These are phyloP conservation scores for Ophioninae sp. DNA, from an alignment of 2,888 invertebrate species.

Conservation along the genomic window DNA sequence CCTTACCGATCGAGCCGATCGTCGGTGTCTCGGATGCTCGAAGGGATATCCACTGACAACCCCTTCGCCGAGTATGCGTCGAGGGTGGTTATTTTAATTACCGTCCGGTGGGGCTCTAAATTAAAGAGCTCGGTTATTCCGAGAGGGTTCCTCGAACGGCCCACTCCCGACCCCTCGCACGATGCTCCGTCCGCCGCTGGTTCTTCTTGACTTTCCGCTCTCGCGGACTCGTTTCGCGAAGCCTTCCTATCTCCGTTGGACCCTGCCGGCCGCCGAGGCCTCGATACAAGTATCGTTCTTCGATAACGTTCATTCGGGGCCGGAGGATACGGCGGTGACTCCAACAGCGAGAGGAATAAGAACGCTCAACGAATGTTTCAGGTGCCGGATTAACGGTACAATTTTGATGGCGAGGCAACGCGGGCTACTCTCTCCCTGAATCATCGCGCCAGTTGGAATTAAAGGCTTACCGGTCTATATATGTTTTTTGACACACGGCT, in stretches of 20 bases:
- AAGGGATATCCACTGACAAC: conserved; percentile 73
- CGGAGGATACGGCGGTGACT: conserved; percentile 70
- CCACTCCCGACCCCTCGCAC: conserved; percentile 2
- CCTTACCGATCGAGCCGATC: neutral
- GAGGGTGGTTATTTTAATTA: conserved; percentile 80
- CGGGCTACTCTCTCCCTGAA: conserved; percentile 73
- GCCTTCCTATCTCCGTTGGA: conserved; percentile 14
- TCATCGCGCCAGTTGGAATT: conserved; percentile 70
- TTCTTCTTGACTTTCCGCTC: conserved; percentile 54
- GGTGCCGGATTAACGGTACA: conserved; percentile 63
- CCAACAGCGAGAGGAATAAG: conserved; percentile 64
- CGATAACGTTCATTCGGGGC: conserved; percentile 5
- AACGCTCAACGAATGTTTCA: conserved; percentile 11
- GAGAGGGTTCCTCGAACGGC: conserved; percentile 70
- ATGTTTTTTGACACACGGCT: too few relatives aligned
- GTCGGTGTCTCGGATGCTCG: neutral
- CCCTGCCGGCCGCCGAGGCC: conserved; percentile 16
- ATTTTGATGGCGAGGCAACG: conserved; percentile 75
- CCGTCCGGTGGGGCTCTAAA: conserved; percentile 79
- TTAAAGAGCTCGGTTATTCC: conserved; percentile 80
- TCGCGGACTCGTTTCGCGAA: conserved; percentile 46
- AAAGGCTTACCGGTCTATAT: neutral
- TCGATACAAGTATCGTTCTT: neutral
- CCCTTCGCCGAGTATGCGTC: conserved; percentile 76
- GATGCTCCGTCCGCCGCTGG: conserved; percentile 35